Percentiles rank a stretch among this genome's conserved stretches.
Evolutionary conservation across 2,888 invertebrate genomes (phyloP).

Genomic region (Diaprepes abbreviatus): DNA sequence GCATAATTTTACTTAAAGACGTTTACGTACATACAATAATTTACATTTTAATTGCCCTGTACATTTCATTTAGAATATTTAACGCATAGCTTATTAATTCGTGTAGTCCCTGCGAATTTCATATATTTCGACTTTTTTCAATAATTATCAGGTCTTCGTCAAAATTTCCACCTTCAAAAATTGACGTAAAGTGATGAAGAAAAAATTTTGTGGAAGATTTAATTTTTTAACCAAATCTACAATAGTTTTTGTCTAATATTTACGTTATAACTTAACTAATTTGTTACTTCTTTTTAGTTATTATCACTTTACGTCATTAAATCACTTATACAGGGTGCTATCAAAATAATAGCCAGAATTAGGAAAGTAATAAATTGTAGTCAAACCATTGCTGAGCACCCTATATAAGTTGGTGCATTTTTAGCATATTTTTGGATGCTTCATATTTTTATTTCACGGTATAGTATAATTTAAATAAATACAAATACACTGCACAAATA

Average conservation of each 20-base stretch:
- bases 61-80: slow-evolving; percentile 1
- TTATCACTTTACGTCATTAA: slow-evolving; percentile 8
- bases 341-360: slow-evolving; percentile 9
- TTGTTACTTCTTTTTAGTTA: no score
- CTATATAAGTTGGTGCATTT: slow-evolving; percentile 17
- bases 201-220: background rate
- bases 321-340: slow-evolving; percentile 16
- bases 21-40: no score
- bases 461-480: no score
- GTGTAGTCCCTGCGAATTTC: slow-evolving; percentile 18
- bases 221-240: background rate
- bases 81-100: slow-evolving; percentile 21
- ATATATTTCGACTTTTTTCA: slow-evolving; percentile 24
- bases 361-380: slow-evolving; percentile 23
- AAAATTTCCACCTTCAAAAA: background rate
- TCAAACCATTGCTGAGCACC: background rate
- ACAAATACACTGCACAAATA: no score
- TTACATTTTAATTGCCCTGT: slow-evolving; percentile 3
- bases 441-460: no score
- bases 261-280: no score
- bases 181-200: background rate
- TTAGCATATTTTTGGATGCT: background rate
- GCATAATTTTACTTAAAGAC: no score
- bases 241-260: no score
- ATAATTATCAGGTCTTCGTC: slow-evolving; percentile 19